phyloP scores from a whole-genome alignment of 2,113 vertebrate genomes.

The Oceanites oceanicus region DNA sequence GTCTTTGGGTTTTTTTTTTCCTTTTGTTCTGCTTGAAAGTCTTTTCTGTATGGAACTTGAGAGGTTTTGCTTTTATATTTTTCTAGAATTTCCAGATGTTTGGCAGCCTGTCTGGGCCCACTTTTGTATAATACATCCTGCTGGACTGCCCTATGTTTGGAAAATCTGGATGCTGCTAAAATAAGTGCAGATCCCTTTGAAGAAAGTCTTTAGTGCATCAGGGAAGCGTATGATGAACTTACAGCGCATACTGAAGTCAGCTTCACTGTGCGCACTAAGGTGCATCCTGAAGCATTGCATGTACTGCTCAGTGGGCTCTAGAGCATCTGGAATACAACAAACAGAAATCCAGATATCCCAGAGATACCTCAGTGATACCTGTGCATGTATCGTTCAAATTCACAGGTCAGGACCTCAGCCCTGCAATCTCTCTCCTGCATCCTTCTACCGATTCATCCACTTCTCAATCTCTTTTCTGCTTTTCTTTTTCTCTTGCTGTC shows the following conservation, averaged over 20 bases:
- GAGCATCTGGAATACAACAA: background rate
- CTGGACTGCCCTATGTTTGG: background rate
- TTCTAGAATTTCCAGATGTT: background rate
- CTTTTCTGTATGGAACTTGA: background rate
- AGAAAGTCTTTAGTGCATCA: background rate
- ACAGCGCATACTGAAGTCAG: rapidly evolving
- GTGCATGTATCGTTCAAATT: background rate
- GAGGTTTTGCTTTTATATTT: background rate
- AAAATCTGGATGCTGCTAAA: background rate
- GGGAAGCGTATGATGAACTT: background rate
- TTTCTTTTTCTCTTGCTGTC: background rate
- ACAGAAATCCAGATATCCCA: background rate
- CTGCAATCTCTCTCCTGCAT: background rate
- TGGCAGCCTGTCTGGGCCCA: background rate
- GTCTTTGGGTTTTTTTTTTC: too few species aligned
- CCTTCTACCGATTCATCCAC: background rate
- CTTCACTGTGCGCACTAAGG: background rate
- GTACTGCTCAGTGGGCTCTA: background rate
- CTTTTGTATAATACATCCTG: background rate
- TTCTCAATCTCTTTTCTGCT: background rate
- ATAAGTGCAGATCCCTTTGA: background rate
- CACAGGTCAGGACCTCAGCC: background rate
- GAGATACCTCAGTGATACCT: background rate
- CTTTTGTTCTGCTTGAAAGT: background rate
- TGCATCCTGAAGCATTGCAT: background rate